These are phyloP conservation scores for Ctenomys sociabilis DNA, from an alignment of 2,113 vertebrate genomes.

Conservation along the genomic window DNA sequence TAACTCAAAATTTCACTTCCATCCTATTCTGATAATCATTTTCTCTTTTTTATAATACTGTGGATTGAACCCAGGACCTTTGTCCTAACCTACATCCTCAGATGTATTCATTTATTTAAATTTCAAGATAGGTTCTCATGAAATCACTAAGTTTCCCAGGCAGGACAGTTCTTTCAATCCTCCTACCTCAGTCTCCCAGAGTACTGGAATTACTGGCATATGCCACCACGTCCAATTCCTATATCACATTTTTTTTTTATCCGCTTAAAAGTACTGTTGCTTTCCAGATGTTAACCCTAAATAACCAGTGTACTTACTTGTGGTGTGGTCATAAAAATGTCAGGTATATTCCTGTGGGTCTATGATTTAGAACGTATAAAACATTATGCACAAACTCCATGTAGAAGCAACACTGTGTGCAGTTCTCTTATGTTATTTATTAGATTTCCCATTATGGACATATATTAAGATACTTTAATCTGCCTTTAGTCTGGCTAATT, in stretches of 20 bases:
- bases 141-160: background rate
- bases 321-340: background rate
- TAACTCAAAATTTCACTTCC: background rate
- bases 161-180: background rate
- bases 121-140: background rate
- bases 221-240: background rate
- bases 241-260: slow-evolving; percentile 6
- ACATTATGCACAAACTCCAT: background rate
- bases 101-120: background rate
- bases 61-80: background rate
- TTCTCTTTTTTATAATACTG: background rate
- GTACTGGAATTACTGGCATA: background rate
- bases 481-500: background rate
- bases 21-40: slow-evolving; percentile 45
- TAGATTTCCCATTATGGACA: background rate
- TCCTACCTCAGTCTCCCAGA: background rate
- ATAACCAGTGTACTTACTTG: background rate
- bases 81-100: background rate
- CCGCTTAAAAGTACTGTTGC: background rate
- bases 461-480: background rate
- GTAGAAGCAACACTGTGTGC: too few relatives aligned
- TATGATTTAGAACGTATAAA: background rate
- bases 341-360: background rate
- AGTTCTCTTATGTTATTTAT: background rate
- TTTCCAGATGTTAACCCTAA: background rate